Base-by-base conservation (phyloP, 1,140 invertebrate genomes). In the Euwallacea similis region DNA sequence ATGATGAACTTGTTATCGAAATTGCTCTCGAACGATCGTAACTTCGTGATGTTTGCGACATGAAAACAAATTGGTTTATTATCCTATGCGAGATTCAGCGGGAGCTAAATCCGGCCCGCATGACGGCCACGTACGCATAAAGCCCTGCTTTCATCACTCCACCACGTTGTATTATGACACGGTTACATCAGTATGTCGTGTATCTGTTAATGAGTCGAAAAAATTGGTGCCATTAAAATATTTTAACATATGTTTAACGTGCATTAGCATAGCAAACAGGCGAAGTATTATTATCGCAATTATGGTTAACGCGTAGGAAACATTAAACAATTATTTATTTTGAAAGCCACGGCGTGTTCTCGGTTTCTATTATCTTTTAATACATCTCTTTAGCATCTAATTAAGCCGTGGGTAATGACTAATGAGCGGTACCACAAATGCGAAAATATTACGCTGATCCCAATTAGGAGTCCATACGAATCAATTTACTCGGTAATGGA, bases 271-370 rank as follows among this genome's bases (percentile, higher is more conserved):
- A 65, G 54, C 46, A 65, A 65, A 65, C 62, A 42, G 44, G 16
- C 47, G 41, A 41, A 50, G 62, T 42, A 65, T 65, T 53, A 65
- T 65, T 65, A 65, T 50, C 46, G 21, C 62, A 54, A 65, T 65
- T 65, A 54, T 65, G 50, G 50, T 54, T 42, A 65, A 65, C 54
- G 62, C 50, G 62, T 65, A 54, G 47, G 62, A 53, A 65, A 65
- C 43, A 42, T 65, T 54, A 54, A 65, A 65, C 62, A 65, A 65
- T 65, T 65, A 65, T 65, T 65, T 65, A 65, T 65, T 65, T 65
- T 53, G 62, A 65, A 65, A 65, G 15, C 62, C 46, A 33, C 21
- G 60, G 60, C 60, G 15, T 61, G 59, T 61, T 62, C 42, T 43
- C 42, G 21, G 60, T 62, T 42, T 62, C 60, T 43, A 44, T 62